Base-by-base conservation (phyloP, 2,888 invertebrate genomes). In the Timandra comae region DNA sequence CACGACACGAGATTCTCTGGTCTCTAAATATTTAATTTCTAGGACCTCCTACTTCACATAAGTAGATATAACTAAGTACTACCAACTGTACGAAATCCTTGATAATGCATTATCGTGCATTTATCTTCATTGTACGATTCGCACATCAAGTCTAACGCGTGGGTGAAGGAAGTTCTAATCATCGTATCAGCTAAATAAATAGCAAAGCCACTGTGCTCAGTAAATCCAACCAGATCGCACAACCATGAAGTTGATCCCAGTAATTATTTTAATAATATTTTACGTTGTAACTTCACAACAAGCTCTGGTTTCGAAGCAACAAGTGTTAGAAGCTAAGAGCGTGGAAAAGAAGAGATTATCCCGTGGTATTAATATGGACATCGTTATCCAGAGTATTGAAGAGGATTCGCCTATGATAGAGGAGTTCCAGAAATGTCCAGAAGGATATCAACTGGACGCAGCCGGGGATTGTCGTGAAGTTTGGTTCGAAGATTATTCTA, bases 391-490 rank as follows among this genome's bases (percentile, higher is more conserved):
- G 36, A 56, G 52, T 25, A 49, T 55, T 27, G 47, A 46, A n/a
- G 61, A 63, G 12, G 76, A 80, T 25, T 79, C 80, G 0, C 76
- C 78, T 0, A 47, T 45, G 6, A 38, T 46, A 22, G 28, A 35
- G 10, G 44, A 41, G 6, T 28, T 26, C 13, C 27, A 28, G 3
- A 44, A 30, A 1, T 81, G 80, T 27, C 65, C 66, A 0, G 51
- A 58, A 1, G 80, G 79, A 9, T 59, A 43, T 8, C 42, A 59
- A 35, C 27, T 53, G 46, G 81, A 79, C 33, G 23, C 60, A 8
- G 40, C 49, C 1, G 73, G 75, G 7, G 44, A 53, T 12, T 81
- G 81, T 33, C 68, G 81, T 10, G 75, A 79, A 46, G 76, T 81
- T 35, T 82, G 80, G 77, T 73, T 56, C 33, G 65, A 63, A 20